Conservation (phyloP, 2,113 vertebrate genomes). For the Scatophagus argus region DNA sequence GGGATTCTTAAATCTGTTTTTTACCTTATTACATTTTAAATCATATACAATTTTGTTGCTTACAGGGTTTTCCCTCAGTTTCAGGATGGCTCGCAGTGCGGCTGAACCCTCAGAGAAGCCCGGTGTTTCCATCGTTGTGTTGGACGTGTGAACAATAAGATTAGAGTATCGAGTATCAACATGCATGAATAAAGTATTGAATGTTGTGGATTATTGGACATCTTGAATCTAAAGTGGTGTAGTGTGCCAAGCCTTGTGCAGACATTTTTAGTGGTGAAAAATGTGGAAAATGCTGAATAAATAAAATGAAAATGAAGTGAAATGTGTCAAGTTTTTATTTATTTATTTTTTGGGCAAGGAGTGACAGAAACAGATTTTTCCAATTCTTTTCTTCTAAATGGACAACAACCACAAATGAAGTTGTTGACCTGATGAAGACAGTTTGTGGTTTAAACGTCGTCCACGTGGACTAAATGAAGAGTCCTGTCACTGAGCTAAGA, state of each 20-base stretch:
- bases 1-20: neutral
- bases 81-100: neutral
- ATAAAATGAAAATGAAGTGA: conserved; percentile 7
- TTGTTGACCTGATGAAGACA: too few relatives aligned
- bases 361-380: too few relatives aligned
- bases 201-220: conserved; percentile 20
- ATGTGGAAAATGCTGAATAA: neutral
- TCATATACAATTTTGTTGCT: neutral
- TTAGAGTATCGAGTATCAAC: conserved; percentile 1
- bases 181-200: conserved; percentile 44
- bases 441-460: too few relatives aligned
- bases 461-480: too few relatives aligned
- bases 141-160: conserved; percentile 2
- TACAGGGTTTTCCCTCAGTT: neutral
- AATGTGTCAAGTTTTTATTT: too few relatives aligned
- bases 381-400: too few relatives aligned
- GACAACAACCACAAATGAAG: too few relatives aligned
- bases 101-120: neutral
- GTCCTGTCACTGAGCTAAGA: too few relatives aligned
- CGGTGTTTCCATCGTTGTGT: neutral
- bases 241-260: conserved; percentile 20
- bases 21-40: neutral
- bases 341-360: too few relatives aligned
- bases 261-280: conserved; percentile 36
- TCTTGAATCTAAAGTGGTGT: conserved; percentile 39